phyloP scores from a whole-genome alignment of 2,888 invertebrate species.

The Plebejus melissa region DNA sequence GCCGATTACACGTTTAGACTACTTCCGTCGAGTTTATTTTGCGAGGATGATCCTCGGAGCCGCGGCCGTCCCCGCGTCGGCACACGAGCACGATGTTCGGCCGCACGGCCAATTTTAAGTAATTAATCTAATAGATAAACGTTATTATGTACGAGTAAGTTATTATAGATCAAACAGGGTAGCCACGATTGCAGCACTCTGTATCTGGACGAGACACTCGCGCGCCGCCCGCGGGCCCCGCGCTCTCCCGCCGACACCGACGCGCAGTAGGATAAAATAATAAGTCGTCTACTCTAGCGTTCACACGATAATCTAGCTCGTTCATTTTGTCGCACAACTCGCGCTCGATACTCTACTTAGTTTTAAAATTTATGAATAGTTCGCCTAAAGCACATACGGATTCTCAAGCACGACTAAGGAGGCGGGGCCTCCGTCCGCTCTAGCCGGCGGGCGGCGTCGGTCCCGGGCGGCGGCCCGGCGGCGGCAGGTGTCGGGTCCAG shows the following conservation, averaged over 20 bases:
- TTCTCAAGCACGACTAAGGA: conserved; percentile 29
- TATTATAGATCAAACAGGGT: conserved; percentile 75
- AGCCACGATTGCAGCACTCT: conserved; percentile 74
- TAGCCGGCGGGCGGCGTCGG: background rate
- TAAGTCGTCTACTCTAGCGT: conserved; percentile 27
- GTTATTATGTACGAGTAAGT: conserved; percentile 64
- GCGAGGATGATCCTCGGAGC: conserved; percentile 11
- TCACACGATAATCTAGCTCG: conserved; percentile 26
- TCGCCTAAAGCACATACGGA: conserved; percentile 30
- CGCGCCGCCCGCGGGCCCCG: conserved; percentile 36
- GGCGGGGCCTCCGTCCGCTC: conserved; percentile 23
- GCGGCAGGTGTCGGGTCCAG: conserved; percentile 55
- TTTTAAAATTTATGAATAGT: conserved; percentile 29
- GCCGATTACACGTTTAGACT: conserved; percentile 16
- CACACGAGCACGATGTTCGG: conserved; percentile 55
- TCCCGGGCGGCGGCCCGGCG: conserved; percentile 22
- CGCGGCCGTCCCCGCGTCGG: conserved; percentile 38
- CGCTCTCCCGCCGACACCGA: conserved; percentile 18
- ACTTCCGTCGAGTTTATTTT: conserved; percentile 13
- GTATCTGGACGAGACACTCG: conserved; percentile 63
- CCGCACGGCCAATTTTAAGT: conserved; percentile 49
- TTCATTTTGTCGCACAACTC: conserved; percentile 29
- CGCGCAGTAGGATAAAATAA: conserved; percentile 20
- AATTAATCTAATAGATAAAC: conserved; percentile 65
- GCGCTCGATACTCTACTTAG: conserved; percentile 29